Conservation (phyloP, 2,797 vertebrate species). For the Anas bernieri region DNA sequence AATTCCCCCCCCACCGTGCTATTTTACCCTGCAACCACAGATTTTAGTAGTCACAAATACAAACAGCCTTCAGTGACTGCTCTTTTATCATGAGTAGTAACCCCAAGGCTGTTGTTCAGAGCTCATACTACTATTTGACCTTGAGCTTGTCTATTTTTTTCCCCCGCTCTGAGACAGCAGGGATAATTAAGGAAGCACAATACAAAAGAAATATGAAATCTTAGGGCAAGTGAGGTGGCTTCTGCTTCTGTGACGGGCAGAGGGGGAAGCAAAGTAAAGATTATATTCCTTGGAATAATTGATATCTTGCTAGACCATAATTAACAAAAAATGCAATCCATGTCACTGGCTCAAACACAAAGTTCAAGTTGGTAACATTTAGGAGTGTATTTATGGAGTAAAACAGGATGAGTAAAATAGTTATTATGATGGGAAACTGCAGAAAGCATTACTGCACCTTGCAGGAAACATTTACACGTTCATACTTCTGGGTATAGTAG, state of each 20-base stretch:
- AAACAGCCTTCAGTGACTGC: rapidly evolving
- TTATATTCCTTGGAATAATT: neutral
- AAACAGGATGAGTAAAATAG: neutral
- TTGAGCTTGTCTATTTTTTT: rapidly evolving
- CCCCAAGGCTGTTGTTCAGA: neutral
- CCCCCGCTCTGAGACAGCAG: neutral
- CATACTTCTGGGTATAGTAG: neutral
- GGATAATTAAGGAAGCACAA: neutral
- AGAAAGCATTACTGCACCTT: neutral
- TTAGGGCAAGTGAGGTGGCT: neutral
- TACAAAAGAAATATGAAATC: neutral
- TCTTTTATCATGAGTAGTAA: rapidly evolving
- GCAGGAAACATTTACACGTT: neutral
- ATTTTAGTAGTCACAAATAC: rapidly evolving
- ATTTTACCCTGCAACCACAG: rapidly evolving
- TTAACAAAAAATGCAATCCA: neutral
- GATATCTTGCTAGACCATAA: neutral
- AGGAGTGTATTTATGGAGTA: neutral
- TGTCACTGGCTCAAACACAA: neutral
- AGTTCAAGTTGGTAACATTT: neutral
- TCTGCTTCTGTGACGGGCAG: neutral
- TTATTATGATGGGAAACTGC: neutral
- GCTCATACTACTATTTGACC: no score
- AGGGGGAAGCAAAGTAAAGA: neutral
- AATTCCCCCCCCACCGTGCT: rapidly evolving